Conservation (phyloP, 2,797 vertebrate genomes). For the Spea hammondii region DNA sequence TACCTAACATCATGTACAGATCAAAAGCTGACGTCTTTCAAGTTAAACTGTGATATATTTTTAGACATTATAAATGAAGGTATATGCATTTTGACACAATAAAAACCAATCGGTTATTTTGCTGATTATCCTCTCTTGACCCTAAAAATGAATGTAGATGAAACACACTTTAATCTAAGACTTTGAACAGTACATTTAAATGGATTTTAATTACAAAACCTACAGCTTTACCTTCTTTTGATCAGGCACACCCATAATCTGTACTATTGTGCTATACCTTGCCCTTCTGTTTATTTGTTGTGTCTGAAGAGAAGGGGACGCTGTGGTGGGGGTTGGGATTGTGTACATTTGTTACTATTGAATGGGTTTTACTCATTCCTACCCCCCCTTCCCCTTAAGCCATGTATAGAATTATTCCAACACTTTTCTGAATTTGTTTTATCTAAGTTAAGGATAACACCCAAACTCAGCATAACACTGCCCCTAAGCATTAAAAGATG, state of each 20-base stretch:
- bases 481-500: not conserved
- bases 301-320: not conserved
- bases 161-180: not conserved
- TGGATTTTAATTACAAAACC: not conserved
- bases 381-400: not conserved
- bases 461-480: not conserved
- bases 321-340: not conserved
- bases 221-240: not conserved
- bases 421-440: not conserved
- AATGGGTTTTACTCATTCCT: constrained; percentile 9
- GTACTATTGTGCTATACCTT: not conserved
- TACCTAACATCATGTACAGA: too few relatives aligned
- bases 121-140: not conserved
- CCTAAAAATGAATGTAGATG: not conserved
- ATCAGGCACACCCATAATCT: constrained; percentile 23
- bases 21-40: too few relatives aligned
- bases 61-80: too few relatives aligned
- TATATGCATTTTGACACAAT: not conserved
- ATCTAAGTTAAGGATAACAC: not conserved
- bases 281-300: constrained; percentile 28
- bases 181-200: not conserved
- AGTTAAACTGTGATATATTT: too few relatives aligned
- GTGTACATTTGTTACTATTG: constrained; percentile 18
- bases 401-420: not conserved
- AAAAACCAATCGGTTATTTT: not conserved